Evolutionary conservation across 2,797 vertebrate species (phyloP).

Genomic region (Urocyon cinereoargenteus): DNA sequence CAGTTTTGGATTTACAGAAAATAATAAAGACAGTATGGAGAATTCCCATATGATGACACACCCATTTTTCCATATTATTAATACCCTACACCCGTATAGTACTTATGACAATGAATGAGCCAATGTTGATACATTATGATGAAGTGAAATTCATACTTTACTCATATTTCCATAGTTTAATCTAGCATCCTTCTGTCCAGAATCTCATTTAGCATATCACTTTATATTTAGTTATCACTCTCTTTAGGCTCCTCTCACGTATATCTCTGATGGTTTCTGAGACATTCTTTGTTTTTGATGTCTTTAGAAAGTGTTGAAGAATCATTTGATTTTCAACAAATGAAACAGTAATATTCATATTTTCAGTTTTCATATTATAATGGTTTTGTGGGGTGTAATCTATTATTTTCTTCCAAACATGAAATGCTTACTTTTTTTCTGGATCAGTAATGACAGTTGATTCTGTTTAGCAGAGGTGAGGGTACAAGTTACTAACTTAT

Average conservation of each 20-base stretch:
- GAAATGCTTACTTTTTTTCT: neutral
- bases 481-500: neutral
- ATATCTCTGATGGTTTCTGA: neutral
- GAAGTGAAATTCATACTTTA: neutral
- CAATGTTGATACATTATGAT: neutral
- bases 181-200: neutral
- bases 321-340: neutral
- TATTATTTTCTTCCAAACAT: neutral
- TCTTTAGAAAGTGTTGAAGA: neutral
- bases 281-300: neutral
- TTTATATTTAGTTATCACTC: neutral
- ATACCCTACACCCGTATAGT: neutral
- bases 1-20: neutral
- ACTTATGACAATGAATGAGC: neutral
- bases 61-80: neutral
- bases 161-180: neutral
- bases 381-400: neutral
- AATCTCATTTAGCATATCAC: neutral
- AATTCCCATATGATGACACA: neutral
- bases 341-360: neutral
- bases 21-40: neutral
- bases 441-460: neutral
- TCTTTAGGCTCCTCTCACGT: neutral
- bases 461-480: neutral
- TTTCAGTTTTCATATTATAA: neutral